Evolutionary conservation across 1,140 invertebrate genomes (phyloP), one percentile per base, ranked within the genome.

Genomic region (Mamestra configurata): DNA sequence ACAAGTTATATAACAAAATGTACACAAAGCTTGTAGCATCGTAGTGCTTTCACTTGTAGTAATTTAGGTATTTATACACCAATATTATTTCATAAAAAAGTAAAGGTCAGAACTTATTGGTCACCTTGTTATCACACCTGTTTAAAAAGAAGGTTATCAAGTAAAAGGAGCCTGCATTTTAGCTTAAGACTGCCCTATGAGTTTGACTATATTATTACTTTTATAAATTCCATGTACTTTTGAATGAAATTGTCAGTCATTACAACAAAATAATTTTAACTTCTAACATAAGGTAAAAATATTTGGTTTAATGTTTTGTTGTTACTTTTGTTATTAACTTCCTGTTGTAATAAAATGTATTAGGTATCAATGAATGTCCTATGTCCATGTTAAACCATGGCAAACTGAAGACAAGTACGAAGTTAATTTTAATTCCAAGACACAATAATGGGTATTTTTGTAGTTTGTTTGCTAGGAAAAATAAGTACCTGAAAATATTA

Each of bases 401-500:
- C 15, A 27, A 64, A 46, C 6, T 43, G 24, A 49, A 35, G 57
- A 75, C 55, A 64, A 76, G 37, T 43, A 57, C 18, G 31, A 57
- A 64, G 15, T 46, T 64, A 31, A 46, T 49, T 49, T 49, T 31
- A 76, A 61, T 64, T 31, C 40, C 57, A 64, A 35, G 18, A 71
- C 18, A 43, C 73, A 49, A 64, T 64, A 27, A 18, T 71, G 73
- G 22, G 22, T 76, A 61, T 76, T 76, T 40, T 40, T 40, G 35
- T 76, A 59, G 53, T 37, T 59, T 75, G 35, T 59, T 59, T 49
- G 24, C 73, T 46, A 27, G 46, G 61, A 76, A 57, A 49, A 64
- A 43, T 75, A 76, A 49, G 73, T 76, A 76, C 73, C 73, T 76
- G 73, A 76, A 31, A 76, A 64, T 76, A 76, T 76, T 55, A 72